Conservation (phyloP, 92 coral and sea anemone species). For the Paramuricea clavata region DNA sequence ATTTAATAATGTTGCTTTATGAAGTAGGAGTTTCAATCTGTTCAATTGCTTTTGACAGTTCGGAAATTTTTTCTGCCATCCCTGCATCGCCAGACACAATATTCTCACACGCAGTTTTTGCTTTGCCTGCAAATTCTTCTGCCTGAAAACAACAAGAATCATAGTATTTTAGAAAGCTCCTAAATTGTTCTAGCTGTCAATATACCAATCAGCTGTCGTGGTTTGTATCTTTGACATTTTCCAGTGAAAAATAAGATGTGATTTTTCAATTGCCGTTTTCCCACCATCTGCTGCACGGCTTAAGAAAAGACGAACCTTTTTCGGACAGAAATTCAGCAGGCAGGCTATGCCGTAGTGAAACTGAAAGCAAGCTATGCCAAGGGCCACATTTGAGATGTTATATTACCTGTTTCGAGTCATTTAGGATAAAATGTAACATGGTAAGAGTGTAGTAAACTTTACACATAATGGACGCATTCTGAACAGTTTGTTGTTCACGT, state of each 20-base stretch:
- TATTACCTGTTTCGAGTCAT: conserved; percentile 79
- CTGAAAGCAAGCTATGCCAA: not conserved
- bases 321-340: too few relatives aligned
- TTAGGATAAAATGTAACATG: conserved; percentile 90
- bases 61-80: conserved; percentile 13
- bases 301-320: too few relatives aligned
- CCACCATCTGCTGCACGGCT: too few relatives aligned
- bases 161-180: too few relatives aligned
- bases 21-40: not conserved
- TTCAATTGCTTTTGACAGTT: conserved; percentile 9
- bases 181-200: too few relatives aligned
- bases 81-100: conserved; percentile 86
- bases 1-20: not conserved
- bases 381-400: not conserved
- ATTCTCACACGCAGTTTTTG: conserved; percentile 88
- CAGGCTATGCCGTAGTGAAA: too few relatives aligned
- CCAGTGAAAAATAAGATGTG: not conserved
- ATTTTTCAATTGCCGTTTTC: too few relatives aligned
- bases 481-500: conserved; percentile 93
- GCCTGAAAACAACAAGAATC: conserved; percentile 66
- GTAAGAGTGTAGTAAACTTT: conserved; percentile 91
- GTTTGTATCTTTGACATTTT: not conserved
- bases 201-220: too few relatives aligned
- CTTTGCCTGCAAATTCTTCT: conserved; percentile 80
- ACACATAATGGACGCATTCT: conserved; percentile 95